Conservation (phyloP, 2,797 vertebrate species). For the Bradypodion pumilum region DNA sequence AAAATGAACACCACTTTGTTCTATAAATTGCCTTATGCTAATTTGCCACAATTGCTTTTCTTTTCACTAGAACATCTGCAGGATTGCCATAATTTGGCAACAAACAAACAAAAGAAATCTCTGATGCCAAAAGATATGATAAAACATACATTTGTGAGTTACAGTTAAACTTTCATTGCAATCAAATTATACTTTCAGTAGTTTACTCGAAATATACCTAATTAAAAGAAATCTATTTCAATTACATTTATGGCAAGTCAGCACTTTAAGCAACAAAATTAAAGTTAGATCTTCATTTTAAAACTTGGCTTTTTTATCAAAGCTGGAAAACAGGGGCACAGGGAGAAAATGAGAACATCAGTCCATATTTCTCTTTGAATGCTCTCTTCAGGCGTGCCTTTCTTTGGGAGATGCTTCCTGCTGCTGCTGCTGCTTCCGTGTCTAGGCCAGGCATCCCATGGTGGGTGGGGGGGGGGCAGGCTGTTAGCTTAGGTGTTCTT, state of each 20-base stretch:
- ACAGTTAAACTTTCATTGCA: conserved; percentile 12
- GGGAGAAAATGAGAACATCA: not conserved
- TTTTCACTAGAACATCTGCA: conserved; percentile 29
- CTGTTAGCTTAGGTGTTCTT: too few relatives aligned
- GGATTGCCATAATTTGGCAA: not conserved
- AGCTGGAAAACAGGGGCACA: not conserved
- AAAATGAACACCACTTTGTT: conserved; percentile 29
- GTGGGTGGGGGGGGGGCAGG: too few relatives aligned
- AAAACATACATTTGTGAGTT: not conserved
- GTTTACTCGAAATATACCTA: not conserved
- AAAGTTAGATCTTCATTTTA: not conserved
- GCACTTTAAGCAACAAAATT: not conserved
- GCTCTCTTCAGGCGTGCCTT: too few relatives aligned
- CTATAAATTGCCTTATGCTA: conserved; percentile 23
- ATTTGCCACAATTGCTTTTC: conserved; percentile 33
- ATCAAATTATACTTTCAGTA: not conserved
- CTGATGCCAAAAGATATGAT: not conserved
- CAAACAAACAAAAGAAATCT: conserved; percentile 33
- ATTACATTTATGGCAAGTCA: not conserved
- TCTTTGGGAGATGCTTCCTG: not conserved
- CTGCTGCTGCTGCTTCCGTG: too few relatives aligned
- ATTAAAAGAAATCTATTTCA: not conserved
- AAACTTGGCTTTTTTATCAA: not conserved
- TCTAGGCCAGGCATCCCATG: too few relatives aligned
- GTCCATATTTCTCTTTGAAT: not conserved